These are phyloP conservation scores for Drosophila meridiana DNA, from an alignment of 2,888 invertebrate genomes.

Conservation along the genomic window DNA sequence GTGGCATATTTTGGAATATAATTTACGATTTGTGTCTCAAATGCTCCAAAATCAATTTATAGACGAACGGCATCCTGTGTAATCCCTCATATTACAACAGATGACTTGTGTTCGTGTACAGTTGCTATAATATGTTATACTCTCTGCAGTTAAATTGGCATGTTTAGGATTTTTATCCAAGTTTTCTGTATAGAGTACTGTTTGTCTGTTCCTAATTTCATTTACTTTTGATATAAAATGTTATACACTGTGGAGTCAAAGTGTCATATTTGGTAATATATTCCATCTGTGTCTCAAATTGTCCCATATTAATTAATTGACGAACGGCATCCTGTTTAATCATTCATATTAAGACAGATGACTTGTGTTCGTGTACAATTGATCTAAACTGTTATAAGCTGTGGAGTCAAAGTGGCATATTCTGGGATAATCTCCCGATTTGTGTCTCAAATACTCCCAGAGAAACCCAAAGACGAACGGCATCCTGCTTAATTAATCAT, in stretches of 20 bases:
- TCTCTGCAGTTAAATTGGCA: too few relatives aligned
- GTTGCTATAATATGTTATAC: background rate
- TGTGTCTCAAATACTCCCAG: conserved; percentile 21
- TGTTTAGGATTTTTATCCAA: too few relatives aligned
- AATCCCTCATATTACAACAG: conserved; percentile 38
- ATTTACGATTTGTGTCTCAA: conserved; percentile 47
- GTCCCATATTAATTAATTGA: conserved; percentile 24
- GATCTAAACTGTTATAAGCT: background rate
- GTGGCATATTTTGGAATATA: conserved; percentile 39
- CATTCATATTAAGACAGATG: conserved; percentile 48
- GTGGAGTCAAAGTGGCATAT: conserved; percentile 52
- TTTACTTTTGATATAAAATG: too few relatives aligned
- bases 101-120: conserved; percentile 50
- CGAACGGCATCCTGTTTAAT: conserved; percentile 58
- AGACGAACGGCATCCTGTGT: conserved; percentile 48
- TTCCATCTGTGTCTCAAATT: conserved; percentile 55
- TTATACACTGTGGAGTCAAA: conserved; percentile 52
- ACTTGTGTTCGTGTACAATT: conserved; percentile 36
- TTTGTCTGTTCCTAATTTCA: too few relatives aligned
- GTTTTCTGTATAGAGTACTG: too few relatives aligned
- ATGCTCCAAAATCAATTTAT: conserved; percentile 41
- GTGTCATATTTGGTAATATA: conserved; percentile 43
- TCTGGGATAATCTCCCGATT: background rate
- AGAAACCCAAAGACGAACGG: conserved; percentile 7
- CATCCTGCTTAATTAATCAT: conserved; percentile 24